These are phyloP conservation scores for Stegana nigrithorax DNA, from an alignment of 2,888 invertebrate species.

Conservation along the genomic window DNA sequence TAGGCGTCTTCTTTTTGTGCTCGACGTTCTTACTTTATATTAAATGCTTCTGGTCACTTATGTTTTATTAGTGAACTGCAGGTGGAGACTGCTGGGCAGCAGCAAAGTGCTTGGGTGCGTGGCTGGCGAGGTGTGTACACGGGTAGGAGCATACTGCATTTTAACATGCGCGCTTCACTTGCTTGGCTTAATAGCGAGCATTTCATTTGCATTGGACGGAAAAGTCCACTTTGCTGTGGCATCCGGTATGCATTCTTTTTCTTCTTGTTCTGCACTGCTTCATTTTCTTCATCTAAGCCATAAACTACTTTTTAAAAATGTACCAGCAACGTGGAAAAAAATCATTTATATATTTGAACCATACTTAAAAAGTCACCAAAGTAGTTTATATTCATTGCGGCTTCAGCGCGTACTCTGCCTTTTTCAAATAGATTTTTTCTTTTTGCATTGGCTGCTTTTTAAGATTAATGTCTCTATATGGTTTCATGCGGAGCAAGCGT, in stretches of 20 bases:
- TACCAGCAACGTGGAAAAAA: not conserved
- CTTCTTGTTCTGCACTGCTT: not conserved
- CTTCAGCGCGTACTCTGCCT: not conserved
- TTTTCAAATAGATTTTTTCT: not conserved
- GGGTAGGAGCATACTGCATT: conserved; percentile 20
- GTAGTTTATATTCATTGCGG: conserved; percentile 50
- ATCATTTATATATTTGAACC: not conserved
- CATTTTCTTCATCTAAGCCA: not conserved
- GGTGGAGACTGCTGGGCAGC: conserved; percentile 13
- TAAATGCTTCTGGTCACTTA: conserved; percentile 53
- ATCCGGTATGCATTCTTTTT: conserved; percentile 33
- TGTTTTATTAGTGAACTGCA: conserved; percentile 52
- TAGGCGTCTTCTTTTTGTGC: conserved; percentile 25
- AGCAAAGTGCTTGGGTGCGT: not conserved
- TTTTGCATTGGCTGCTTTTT: not conserved
- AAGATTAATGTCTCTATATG: conserved; percentile 21
- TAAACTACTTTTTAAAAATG: not conserved
- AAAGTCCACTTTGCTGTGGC: conserved; percentile 59
- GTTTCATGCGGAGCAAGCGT: too few relatives aligned
- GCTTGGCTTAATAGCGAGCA: conserved; percentile 43
- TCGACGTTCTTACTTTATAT: conserved; percentile 42
- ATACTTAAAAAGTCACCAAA: conserved; percentile 29
- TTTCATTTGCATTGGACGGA: conserved; percentile 56
- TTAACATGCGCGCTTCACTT: conserved; percentile 20
- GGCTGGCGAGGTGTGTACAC: not conserved